Base-by-base conservation (phyloP, 2,797 vertebrate genomes). In the Todus mexicanus region DNA sequence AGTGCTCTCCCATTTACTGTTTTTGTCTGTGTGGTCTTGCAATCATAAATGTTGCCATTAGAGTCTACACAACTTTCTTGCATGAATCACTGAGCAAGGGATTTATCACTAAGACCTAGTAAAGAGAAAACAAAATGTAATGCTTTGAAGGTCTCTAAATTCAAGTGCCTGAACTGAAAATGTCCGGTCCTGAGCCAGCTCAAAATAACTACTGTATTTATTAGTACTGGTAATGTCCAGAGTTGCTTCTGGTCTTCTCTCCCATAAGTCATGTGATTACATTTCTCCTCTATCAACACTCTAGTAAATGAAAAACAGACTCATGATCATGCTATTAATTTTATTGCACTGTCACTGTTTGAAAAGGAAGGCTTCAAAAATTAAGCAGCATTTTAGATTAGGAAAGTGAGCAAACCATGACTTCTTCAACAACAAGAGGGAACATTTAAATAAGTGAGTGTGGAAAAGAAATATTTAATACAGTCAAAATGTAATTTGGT, bases 261-360 rank as follows among this genome's bases (percentile, higher is more conserved):
- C 92, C 94, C 70, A 90, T 81, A 75, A 89, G 75, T 40, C 50
- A 17, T 5, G 40, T 73, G 75, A 63, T 93, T 68, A 90, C 31
- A 33, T 84, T 83, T 93, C 47, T 90, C 47, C 61, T 80, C 57
- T 78, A 71, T 85, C 89, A 84, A 17, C 63, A 27, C n/a, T 84
- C n/a, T 21, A 71, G 42, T 74, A 95, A 94, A 92, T 85, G 81
- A 93, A 87, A 96, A 83, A 29, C 90, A 89, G 93, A 11, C 66
- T 75, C 31, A 48, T 78, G 92, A 81, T 60, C 59, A 50, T 56
- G 38, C 50, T 48, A 78, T 68, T 71, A 26, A 77, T 88, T 94
- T 90, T 93, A 94, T 89, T 83, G 31, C 31, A 10, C 51, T 87
- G 75, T 75, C 56, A 87, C 89, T 92, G 72, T 75, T 48, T 78